Conservation (phyloP, 2,797 vertebrate genomes). For the Heterohyrax brucei region DNA sequence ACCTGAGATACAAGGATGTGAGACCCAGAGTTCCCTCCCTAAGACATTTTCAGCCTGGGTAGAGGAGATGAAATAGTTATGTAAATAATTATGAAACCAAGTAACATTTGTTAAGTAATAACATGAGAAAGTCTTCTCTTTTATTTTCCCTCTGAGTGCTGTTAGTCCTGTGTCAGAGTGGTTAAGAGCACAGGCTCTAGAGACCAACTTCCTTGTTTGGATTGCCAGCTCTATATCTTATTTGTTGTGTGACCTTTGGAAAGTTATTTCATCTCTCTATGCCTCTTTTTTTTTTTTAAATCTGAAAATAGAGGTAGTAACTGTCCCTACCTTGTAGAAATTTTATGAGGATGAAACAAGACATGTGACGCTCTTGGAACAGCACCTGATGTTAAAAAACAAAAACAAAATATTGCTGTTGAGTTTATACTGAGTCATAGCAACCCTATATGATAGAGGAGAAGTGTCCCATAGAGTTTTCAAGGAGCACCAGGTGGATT, state of each 20-base stretch:
- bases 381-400: not conserved
- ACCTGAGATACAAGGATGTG: not conserved
- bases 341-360: constrained; percentile 45
- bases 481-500: no score
- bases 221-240: not conserved
- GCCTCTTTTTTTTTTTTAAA: constrained; percentile 7
- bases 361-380: not conserved
- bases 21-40: not conserved
- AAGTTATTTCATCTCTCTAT: constrained; percentile 53
- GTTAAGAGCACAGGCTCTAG: not conserved
- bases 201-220: not conserved
- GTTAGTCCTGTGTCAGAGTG: not conserved
- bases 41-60: constrained; percentile 43
- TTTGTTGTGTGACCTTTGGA: constrained; percentile 31
- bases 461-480: no score
- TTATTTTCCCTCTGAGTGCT: constrained; percentile 38
- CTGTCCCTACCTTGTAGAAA: not conserved
- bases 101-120: constrained; percentile 7
- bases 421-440: no score
- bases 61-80: constrained; percentile 57
- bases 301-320: constrained; percentile 24
- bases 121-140: not conserved
- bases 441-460: no score
- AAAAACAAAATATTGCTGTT: no score
- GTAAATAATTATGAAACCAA: constrained; percentile 50